phyloP scores from a whole-genome alignment of 2,888 invertebrate species.

The Ichneumoninae sp. region DNA sequence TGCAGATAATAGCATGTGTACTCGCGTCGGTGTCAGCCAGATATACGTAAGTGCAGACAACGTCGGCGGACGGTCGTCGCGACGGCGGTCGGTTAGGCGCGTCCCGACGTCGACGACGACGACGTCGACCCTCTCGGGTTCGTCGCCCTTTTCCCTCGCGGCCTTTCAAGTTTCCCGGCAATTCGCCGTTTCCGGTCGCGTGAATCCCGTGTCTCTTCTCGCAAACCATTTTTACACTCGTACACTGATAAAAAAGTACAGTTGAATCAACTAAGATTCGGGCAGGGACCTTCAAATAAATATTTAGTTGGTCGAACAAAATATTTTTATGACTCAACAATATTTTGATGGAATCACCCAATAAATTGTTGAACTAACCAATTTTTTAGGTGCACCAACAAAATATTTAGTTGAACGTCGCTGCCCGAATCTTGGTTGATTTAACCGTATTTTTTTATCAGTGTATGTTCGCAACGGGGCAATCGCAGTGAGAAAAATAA shows the following conservation, averaged over 20 bases:
- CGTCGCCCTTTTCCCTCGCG: conserved; percentile 59
- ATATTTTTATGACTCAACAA: too few species aligned
- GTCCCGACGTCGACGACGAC: conserved; percentile 49
- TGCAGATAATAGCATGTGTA: conserved; percentile 20
- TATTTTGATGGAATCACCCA: too few species aligned
- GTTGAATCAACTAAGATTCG: too few species aligned
- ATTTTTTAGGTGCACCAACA: too few species aligned
- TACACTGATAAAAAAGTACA: background rate
- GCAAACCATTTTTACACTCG: background rate
- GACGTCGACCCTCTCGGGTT: conserved; percentile 57
- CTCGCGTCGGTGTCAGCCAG: conserved; percentile 12
- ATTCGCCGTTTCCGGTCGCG: conserved; percentile 37
- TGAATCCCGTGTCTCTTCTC: conserved; percentile 26
- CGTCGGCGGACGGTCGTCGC: conserved; percentile 55
- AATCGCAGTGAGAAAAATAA: background rate
- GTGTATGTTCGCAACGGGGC: background rate
- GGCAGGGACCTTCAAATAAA: too few species aligned
- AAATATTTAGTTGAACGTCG: too few species aligned
- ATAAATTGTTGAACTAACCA: too few species aligned
- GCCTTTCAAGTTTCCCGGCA: conserved; percentile 20
- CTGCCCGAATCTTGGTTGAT: too few species aligned
- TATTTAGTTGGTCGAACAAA: too few species aligned
- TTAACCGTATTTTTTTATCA: too few species aligned
- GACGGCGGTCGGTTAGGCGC: conserved; percentile 62
- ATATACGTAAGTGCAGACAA: conserved; percentile 19